These are phyloP conservation scores for Chaetodon auriga DNA, from an alignment of 2,113 vertebrate species.

Conservation along the genomic window DNA sequence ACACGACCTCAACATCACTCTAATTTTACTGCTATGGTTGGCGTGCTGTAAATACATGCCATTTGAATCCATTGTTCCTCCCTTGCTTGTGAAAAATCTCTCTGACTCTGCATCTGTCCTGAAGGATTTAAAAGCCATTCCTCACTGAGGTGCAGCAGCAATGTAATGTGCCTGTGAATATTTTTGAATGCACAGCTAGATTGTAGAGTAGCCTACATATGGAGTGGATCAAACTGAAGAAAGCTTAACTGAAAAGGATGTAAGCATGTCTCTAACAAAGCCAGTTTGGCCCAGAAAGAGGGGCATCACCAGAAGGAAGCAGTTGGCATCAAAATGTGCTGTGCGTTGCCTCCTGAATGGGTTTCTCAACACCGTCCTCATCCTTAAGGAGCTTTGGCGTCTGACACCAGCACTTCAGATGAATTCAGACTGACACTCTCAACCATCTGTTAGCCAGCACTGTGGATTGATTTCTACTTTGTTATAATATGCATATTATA, in stretches of 20 bases:
- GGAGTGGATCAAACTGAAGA: background rate
- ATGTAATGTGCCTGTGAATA: background rate
- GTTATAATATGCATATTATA: background rate
- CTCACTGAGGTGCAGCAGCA: constrained; percentile 36
- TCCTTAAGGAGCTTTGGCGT: background rate
- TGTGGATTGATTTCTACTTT: background rate
- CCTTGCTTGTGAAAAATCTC: constrained; percentile 22
- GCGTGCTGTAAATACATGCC: background rate
- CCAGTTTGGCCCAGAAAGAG: background rate
- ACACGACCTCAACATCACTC: background rate
- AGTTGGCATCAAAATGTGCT: background rate
- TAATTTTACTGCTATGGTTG: constrained; percentile 8
- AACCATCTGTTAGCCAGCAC: background rate
- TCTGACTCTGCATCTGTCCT: constrained; percentile 39
- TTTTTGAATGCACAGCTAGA: background rate
- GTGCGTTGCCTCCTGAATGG: background rate
- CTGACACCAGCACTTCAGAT: background rate
- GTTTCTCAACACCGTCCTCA: background rate
- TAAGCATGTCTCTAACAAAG: background rate
- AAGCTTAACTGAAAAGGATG: background rate
- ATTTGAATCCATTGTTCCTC: constrained; percentile 25
- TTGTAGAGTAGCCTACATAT: background rate
- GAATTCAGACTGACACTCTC: background rate
- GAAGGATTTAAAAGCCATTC: constrained; percentile 19
- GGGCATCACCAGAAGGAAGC: background rate